Percentiles rank a stretch among this genome's conserved stretches.
These are phyloP conservation scores for Ceratosolen solmsi DNA, from an alignment of 1,140 invertebrate species.

Conservation along the genomic window DNA sequence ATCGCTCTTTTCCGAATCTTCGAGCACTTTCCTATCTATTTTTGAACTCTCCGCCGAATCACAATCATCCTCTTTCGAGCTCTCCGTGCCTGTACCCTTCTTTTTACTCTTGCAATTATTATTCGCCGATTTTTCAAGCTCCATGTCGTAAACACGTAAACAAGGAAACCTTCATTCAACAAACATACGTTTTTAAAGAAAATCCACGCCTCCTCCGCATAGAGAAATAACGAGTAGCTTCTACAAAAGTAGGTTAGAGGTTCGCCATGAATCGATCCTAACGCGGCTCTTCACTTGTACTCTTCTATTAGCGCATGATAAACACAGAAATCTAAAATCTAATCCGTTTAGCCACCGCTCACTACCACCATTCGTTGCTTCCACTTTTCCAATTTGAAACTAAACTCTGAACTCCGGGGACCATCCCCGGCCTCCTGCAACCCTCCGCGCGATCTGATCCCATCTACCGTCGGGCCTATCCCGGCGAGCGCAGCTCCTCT, in stretches of 20 bases:
- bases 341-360: too few relatives aligned
- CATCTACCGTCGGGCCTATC: not conserved
- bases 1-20: conserved; percentile 42
- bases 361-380: not conserved
- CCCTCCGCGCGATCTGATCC: too few relatives aligned
- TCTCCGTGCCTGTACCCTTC: conserved; percentile 12
- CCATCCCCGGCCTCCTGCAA: too few relatives aligned
- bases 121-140: conserved; percentile 3
- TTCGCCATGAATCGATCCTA: not conserved
- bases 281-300: not conserved
- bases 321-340: too few relatives aligned
- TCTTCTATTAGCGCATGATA: not conserved
- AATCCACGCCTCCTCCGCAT: not conserved
- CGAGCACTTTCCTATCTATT: conserved; percentile 12
- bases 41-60: conserved; percentile 36
- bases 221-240: not conserved
- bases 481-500: not conserved
- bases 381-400: too few relatives aligned
- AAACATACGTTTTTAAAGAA: conserved; percentile 1
- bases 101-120: conserved; percentile 31
- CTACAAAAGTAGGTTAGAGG: not conserved
- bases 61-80: conserved; percentile 30
- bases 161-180: not conserved
- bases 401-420: too few relatives aligned
- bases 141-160: conserved; percentile 25